Evolutionary conservation across 2,888 invertebrate genomes (phyloP).

Genomic region (Gasteruption jaculator): DNA sequence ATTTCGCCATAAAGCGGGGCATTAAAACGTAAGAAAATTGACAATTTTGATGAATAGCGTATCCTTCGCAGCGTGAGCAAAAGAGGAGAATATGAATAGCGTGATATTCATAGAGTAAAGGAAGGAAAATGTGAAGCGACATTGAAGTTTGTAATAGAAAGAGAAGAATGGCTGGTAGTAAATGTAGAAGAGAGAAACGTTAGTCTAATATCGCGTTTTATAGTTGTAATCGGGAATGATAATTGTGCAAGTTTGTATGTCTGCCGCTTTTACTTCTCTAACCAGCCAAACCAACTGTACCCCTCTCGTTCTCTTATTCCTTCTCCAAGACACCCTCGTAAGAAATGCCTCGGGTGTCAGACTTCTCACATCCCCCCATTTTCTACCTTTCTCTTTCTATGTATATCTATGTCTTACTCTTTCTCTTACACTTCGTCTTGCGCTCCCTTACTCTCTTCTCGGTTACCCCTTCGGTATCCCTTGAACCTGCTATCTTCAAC

Average conservation of each 20-base stretch:
- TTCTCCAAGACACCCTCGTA: constrained; percentile 39
- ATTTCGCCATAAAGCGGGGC: too few relatives aligned
- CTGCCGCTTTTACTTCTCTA: constrained; percentile 29
- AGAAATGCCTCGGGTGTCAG: constrained; percentile 47
- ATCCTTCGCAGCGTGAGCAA: too few relatives aligned
- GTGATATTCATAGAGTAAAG: too few relatives aligned
- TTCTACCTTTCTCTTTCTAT: constrained; percentile 18
- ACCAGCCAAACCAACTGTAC: constrained; percentile 24
- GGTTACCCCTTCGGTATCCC: constrained; percentile 22
- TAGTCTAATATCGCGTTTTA: constrained; percentile 50
- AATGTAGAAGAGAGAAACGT: too few relatives aligned
- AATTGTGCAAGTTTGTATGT: constrained; percentile 51
- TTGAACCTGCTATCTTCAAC: constrained; percentile 30
- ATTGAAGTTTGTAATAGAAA: too few relatives aligned
- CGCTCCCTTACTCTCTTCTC: too few relatives aligned
- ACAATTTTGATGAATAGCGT: too few relatives aligned
- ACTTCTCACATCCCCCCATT: constrained; percentile 29
- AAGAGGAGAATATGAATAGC: too few relatives aligned
- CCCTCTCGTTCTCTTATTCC: constrained; percentile 23
- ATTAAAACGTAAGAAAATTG: too few relatives aligned
- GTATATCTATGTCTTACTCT: constrained; percentile 1
- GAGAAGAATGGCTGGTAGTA: too few relatives aligned
- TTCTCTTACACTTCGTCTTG: too few relatives aligned
- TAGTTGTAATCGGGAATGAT: constrained; percentile 51
- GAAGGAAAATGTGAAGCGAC: too few relatives aligned